Percentiles rank a stretch among this genome's conserved stretches.
Evolutionary conservation across 2,113 vertebrate species (phyloP).

Genomic region (Gasterosteus aculeatus): DNA sequence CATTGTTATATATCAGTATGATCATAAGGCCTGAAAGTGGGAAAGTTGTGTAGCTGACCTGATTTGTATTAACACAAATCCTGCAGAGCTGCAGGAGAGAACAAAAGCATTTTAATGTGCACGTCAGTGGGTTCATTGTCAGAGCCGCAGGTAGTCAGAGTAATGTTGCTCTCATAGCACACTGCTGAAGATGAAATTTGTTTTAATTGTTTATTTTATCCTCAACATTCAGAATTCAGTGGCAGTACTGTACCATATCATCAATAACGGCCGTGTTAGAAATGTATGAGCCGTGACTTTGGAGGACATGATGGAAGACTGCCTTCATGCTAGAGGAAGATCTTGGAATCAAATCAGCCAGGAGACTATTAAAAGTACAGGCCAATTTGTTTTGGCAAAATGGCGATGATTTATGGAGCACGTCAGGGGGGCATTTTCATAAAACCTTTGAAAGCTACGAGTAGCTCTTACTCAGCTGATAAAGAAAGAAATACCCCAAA

Average conservation of each 20-base stretch:
- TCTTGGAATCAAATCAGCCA: constrained; percentile 10
- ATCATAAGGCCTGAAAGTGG: too few species aligned
- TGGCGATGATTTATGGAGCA: constrained; percentile 11
- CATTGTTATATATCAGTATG: too few species aligned
- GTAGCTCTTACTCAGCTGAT: neutral
- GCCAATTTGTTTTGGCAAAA: constrained; percentile 12
- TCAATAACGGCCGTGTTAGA: constrained; percentile 9
- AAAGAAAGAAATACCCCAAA: constrained; percentile 3
- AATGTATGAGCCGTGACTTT: neutral
- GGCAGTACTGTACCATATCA: constrained; percentile 6
- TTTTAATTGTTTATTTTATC: constrained; percentile 12
- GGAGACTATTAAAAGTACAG: neutral
- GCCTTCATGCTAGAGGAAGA: neutral
- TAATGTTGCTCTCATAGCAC: neutral
- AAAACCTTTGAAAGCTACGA: neutral
- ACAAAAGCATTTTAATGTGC: neutral
- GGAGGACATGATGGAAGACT: neutral
- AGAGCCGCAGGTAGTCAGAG: neutral
- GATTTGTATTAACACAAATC: neutral
- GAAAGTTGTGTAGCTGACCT: neutral
- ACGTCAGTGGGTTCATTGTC: neutral
- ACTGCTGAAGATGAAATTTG: neutral
- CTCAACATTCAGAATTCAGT: neutral
- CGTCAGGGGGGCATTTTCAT: constrained; percentile 7
- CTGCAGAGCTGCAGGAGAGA: neutral